Conservation (phyloP, 2,113 vertebrate genomes). For the pig (Sus scrofa) region T2T-Sscrofa CM000819.6:44648501-44649000, state of each 20-base stretch:
- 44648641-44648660: slow-evolving; percentile 29
- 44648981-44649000: too few species aligned
- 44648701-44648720: background rate
- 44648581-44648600: background rate
- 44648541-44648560: background rate
- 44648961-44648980: too few species aligned
- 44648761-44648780: too few species aligned
- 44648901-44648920: too few species aligned
- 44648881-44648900: too few species aligned
- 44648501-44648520: background rate
- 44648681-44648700: background rate
- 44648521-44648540: slow-evolving; percentile 47
- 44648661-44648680: background rate
- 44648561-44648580: background rate
- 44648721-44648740: background rate
- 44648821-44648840: too few species aligned
- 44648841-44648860: too few species aligned
- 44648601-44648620: slow-evolving; percentile 53
- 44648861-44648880: too few species aligned
- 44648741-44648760: background rate
- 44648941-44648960: too few species aligned
- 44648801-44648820: too few species aligned
- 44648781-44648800: too few species aligned
- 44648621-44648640: slow-evolving; percentile 19
- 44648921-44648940: too few species aligned